Evolutionary conservation across 2,113 vertebrate species (phyloP).

Genomic region (Thalassoma bifasciatum): DNA sequence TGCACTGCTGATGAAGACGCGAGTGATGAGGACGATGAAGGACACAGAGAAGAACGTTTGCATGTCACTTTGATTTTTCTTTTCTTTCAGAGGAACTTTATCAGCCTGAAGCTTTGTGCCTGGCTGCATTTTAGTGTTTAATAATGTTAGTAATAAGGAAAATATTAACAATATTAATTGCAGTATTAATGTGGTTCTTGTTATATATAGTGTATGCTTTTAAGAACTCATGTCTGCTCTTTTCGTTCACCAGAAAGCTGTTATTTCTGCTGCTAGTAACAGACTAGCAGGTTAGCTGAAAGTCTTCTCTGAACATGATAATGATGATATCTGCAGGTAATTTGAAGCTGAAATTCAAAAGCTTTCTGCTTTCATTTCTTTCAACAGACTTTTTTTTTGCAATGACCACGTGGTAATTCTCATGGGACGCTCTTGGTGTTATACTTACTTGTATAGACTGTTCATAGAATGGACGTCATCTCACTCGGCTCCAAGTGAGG

Average conservation of each 20-base stretch:
- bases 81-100: conserved; percentile 46
- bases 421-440: conserved; percentile 19
- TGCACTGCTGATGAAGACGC: conserved; percentile 45
- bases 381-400: conserved; percentile 37
- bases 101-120: conserved; percentile 58
- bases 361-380: conserved; percentile 35
- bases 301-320: conserved; percentile 33
- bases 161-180: conserved; percentile 69
- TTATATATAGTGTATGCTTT: conserved; percentile 71
- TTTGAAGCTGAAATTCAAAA: conserved; percentile 24
- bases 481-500: no score
- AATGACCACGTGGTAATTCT: conserved; percentile 24
- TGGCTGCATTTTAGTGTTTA: conserved; percentile 68
- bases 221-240: conserved; percentile 51
- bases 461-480: no score
- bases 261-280: conserved; percentile 44
- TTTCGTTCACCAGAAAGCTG: conserved; percentile 46
- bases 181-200: conserved; percentile 68
- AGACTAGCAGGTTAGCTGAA: conserved; percentile 24
- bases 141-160: conserved; percentile 64
- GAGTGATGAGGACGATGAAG: not conserved
- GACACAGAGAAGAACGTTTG: conserved; percentile 40
- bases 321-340: conserved; percentile 21
- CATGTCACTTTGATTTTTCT: conserved; percentile 66
- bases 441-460: no score